These are phyloP conservation scores for Vimba vimba DNA, from an alignment of 2,113 vertebrate species.

Conservation along the genomic window DNA sequence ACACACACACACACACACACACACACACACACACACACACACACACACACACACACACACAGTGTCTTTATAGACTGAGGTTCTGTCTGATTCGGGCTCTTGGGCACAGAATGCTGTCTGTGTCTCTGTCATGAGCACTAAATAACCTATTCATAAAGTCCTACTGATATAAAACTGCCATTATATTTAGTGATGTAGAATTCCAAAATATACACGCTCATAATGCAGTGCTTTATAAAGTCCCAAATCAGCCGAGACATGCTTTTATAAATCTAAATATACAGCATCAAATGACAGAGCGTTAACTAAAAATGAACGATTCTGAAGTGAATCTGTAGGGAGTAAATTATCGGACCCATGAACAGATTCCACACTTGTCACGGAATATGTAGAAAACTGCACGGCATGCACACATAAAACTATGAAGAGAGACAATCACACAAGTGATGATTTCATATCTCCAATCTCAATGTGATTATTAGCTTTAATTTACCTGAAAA, in stretches of 20 bases:
- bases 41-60: not conserved
- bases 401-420: not conserved
- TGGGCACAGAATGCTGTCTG: not conserved
- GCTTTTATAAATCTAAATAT: conserved; percentile 21
- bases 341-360: not conserved
- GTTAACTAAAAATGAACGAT: not conserved
- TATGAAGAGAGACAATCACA: not conserved
- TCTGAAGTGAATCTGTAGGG: not conserved
- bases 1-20: conserved; percentile 4
- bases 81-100: not conserved
- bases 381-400: not conserved
- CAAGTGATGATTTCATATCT: not conserved
- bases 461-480: not conserved
- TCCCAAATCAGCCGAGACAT: conserved; percentile 7
- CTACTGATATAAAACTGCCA: conserved; percentile 36
- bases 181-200: conserved; percentile 42
- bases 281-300: not conserved
- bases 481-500: not conserved
- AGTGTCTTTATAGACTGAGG: not conserved
- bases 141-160: conserved; percentile 52
- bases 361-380: not conserved
- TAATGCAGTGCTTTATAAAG: conserved; percentile 38
- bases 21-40: no score
- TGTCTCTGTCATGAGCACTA: conserved; percentile 40
- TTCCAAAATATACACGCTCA: conserved; percentile 1